Conservation (phyloP, 2,888 invertebrate genomes). For the Dioctria linearis region DNA sequence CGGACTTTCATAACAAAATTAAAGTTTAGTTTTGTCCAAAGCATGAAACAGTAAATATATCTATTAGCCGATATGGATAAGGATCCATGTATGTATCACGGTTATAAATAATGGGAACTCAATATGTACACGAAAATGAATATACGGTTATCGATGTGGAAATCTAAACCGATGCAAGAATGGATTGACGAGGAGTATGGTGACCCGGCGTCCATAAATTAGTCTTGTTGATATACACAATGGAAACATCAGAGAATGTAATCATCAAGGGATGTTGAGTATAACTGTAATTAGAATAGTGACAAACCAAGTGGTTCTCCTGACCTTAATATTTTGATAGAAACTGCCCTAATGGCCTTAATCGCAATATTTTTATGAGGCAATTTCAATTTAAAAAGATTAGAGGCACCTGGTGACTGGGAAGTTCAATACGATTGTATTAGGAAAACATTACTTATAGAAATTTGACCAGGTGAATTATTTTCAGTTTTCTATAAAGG, state of each 20-base stretch:
- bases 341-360: slow-evolving; percentile 11
- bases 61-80: slow-evolving; percentile 14
- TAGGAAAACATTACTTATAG: too few relatives aligned
- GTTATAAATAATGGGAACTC: background rate
- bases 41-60: slow-evolving; percentile 21
- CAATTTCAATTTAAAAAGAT: background rate
- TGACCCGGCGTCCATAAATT: background rate
- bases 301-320: background rate
- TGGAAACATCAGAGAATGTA: background rate
- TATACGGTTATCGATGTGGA: background rate
- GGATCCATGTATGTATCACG: too few relatives aligned
- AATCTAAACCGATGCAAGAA: background rate
- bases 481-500: too few relatives aligned
- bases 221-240: background rate
- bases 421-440: too few relatives aligned
- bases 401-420: background rate
- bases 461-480: too few relatives aligned
- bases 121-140: background rate
- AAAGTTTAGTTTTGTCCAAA: slow-evolving; percentile 22
- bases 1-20: slow-evolving; percentile 29
- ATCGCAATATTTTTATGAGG: slow-evolving; percentile 19
- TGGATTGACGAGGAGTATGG: background rate
- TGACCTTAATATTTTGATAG: slow-evolving; percentile 16
- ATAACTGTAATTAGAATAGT: background rate
- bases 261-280: background rate